phyloP scores from a whole-genome alignment of 2,888 invertebrate genomes.

The Fissipunctia ypsillon region DNA sequence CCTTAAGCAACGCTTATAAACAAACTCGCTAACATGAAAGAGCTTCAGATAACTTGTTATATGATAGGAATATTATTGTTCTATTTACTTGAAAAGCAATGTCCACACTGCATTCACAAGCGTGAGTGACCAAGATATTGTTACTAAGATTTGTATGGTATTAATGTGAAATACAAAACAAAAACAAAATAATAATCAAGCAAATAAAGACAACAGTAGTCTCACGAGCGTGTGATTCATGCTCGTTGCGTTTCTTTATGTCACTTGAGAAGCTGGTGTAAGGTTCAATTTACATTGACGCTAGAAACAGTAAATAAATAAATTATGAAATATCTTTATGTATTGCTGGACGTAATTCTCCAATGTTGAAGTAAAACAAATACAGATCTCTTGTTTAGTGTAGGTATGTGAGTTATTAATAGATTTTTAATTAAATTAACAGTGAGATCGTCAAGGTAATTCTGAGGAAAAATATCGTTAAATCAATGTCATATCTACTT shows the following conservation, averaged over 20 bases:
- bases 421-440: not conserved
- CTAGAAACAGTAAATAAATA: too few relatives aligned
- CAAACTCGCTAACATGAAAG: too few relatives aligned
- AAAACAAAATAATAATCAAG: not conserved
- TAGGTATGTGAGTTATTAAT: not conserved
- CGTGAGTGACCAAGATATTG: not conserved
- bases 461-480: not conserved
- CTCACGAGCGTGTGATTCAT: not conserved
- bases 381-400: not conserved
- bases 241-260: not conserved
- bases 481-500: not conserved
- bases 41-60: too few relatives aligned
- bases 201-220: not conserved
- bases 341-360: not conserved
- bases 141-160: not conserved
- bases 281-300: not conserved
- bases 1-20: not conserved
- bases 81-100: not conserved
- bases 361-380: conserved; percentile 19
- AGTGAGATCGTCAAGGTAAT: conserved; percentile 4
- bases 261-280: not conserved
- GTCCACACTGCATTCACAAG: not conserved
- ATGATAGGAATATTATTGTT: not conserved
- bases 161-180: not conserved
- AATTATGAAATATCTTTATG: not conserved